Evolutionary conservation across 1,140 invertebrate genomes (phyloP).

Genomic region (Oppia nitens): DNA sequence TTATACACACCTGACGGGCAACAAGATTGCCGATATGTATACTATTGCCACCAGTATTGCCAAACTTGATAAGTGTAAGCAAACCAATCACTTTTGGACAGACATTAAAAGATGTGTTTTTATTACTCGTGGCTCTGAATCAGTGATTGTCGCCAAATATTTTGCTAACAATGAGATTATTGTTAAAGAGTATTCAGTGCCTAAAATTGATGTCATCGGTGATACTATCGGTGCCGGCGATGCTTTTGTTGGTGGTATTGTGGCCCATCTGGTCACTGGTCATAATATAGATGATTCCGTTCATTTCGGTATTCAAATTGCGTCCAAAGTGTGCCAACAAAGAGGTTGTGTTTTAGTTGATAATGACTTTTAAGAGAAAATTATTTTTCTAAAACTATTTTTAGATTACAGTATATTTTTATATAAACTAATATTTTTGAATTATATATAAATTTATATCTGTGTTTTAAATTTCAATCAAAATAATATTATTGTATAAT

Average conservation of each 20-base stretch:
- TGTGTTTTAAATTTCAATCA: too few relatives aligned
- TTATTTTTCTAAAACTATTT: too few relatives aligned
- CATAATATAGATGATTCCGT: not conserved
- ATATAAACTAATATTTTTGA: too few relatives aligned
- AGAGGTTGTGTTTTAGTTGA: not conserved
- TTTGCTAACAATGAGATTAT: not conserved
- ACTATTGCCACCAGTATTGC: not conserved
- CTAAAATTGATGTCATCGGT: not conserved
- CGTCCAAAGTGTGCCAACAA: not conserved
- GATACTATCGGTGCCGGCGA: not conserved
- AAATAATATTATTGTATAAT: too few relatives aligned
- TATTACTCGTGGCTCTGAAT: not conserved
- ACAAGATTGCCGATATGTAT: not conserved
- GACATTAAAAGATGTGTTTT: not conserved
- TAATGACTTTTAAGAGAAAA: too few relatives aligned
- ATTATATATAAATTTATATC: too few relatives aligned
- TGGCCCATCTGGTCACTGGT: not conserved
- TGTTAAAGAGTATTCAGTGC: not conserved
- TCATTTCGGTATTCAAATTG: not conserved
- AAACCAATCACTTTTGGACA: not conserved
- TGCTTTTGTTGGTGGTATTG: not conserved
- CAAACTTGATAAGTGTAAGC: not conserved
- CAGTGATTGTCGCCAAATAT: not conserved
- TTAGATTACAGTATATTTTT: too few relatives aligned
- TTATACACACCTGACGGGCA: not conserved